phyloP scores from a whole-genome alignment of 2,888 invertebrate genomes.

The Heliconius charithonia region DNA sequence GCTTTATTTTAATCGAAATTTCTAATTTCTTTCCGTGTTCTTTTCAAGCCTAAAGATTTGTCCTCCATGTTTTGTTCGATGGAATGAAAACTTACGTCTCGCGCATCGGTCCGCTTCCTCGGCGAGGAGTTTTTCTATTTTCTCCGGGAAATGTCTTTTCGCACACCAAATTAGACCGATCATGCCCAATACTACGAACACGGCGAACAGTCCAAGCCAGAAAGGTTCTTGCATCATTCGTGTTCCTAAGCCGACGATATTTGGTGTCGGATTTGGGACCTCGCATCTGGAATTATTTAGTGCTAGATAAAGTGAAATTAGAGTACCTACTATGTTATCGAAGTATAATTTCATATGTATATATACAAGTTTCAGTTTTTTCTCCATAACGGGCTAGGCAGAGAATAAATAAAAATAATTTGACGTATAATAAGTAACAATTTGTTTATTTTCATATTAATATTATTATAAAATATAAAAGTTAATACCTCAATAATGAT shows the following conservation, averaged over 20 bases:
- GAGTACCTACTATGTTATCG: neutral
- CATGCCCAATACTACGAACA: conserved; percentile 90
- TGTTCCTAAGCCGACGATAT: conserved; percentile 85
- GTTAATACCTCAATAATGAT: no score
- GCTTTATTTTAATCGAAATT: conserved; percentile 31
- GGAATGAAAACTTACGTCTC: conserved; percentile 81
- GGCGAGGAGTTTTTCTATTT: conserved; percentile 91
- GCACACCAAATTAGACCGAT: conserved; percentile 93
- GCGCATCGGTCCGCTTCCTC: conserved; percentile 90
- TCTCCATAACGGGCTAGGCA: no score
- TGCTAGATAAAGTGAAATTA: neutral
- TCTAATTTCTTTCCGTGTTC: conserved; percentile 51
- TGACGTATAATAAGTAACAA: no score
- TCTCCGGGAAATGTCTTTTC: conserved; percentile 93
- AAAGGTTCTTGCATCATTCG: conserved; percentile 94
- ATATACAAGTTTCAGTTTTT: no score
- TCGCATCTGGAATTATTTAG: conserved; percentile 84
- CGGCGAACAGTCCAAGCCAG: conserved; percentile 94
- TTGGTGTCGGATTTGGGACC: conserved; percentile 84
- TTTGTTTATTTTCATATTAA: no score
- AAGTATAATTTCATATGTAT: neutral
- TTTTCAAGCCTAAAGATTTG: conserved; percentile 65
- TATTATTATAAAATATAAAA: no score
- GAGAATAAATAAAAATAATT: no score
- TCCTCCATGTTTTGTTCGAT: conserved; percentile 53